Conservation (phyloP, 2,113 vertebrate genomes). For the Machaerirhynchus nigripectus region DNA sequence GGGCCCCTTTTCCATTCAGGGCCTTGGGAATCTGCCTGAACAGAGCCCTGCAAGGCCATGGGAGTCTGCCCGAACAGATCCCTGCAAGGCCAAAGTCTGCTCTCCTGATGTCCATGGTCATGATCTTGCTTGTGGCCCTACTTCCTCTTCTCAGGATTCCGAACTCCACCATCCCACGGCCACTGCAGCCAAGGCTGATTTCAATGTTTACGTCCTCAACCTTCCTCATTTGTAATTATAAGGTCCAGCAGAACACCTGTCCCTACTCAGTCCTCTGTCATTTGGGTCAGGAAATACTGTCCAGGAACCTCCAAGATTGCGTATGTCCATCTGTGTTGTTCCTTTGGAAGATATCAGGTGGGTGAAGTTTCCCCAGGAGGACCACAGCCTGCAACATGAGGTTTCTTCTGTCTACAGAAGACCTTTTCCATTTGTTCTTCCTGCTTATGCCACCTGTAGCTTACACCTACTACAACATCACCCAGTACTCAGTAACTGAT, state of each 20-base stretch:
- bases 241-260: neutral
- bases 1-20: neutral
- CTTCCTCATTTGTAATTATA: neutral
- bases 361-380: neutral
- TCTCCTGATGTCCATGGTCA: neutral
- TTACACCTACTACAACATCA: neutral
- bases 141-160: neutral
- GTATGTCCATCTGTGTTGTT: neutral
- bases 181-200: neutral
- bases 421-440: neutral
- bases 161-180: neutral
- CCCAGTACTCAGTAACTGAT: neutral
- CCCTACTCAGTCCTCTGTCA: neutral
- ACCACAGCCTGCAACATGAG: neutral
- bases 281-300: neutral
- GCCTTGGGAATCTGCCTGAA: neutral
- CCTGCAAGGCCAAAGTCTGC: neutral
- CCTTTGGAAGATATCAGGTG: neutral
- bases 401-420: neutral
- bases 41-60: neutral
- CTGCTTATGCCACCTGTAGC: neutral
- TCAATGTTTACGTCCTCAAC: neutral
- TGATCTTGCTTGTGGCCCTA: neutral
- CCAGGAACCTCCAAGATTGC: neutral
- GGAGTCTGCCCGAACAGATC: neutral